These are phyloP conservation scores for Sebastes hubbsi DNA, from an alignment of 2,797 vertebrate genomes.

Conservation along the genomic window DNA sequence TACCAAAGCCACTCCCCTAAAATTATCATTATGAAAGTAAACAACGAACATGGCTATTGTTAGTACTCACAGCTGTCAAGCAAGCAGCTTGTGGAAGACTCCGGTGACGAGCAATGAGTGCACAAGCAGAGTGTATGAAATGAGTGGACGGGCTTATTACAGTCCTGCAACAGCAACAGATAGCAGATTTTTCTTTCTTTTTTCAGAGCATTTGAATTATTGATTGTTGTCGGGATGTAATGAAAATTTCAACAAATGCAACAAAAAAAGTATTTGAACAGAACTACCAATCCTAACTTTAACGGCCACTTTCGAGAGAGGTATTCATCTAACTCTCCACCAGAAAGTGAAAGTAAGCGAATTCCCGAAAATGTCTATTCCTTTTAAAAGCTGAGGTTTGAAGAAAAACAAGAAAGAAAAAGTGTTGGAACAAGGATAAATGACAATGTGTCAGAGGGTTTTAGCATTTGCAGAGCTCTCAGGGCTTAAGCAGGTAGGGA, in stretches of 20 bases:
- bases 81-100: too few species aligned
- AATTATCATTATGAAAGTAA: too few species aligned
- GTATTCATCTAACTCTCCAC: neutral
- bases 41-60: too few species aligned
- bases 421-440: neutral
- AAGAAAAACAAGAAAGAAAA: neutral
- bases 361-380: neutral
- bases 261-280: neutral
- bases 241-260: fast-evolving
- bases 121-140: neutral
- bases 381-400: neutral
- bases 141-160: neutral
- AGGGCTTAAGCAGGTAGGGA: conserved; percentile 31
- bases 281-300: neutral
- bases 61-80: too few species aligned
- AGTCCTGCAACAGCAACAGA: neutral
- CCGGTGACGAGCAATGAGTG: too few species aligned
- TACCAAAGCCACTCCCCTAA: too few species aligned
- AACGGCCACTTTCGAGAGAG: neutral
- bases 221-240: neutral
- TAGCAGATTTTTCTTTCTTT: neutral
- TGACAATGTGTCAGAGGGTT: conserved; percentile 11
- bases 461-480: conserved; percentile 22
- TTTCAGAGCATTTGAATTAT: neutral
- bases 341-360: neutral